Conservation (phyloP, 2,113 vertebrate species). For the Stercorarius parasiticus region DNA sequence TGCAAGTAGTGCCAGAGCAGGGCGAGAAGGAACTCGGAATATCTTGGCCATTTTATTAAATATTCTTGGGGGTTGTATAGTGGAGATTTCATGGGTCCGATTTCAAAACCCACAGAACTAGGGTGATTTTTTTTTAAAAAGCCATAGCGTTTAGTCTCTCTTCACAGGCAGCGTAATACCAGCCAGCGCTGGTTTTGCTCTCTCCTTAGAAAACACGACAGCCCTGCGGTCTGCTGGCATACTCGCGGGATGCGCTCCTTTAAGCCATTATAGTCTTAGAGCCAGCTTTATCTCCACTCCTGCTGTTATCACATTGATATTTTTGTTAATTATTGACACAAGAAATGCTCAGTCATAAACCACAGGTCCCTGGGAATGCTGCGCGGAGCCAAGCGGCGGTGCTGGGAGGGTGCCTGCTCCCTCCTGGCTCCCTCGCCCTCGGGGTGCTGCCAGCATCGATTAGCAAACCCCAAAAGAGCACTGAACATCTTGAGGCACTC, state of each 20-base stretch:
- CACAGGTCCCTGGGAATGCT: background rate
- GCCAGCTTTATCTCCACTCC: slow-evolving; percentile 8
- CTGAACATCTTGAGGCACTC: background rate
- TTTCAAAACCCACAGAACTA: background rate
- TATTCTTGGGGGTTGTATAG: background rate
- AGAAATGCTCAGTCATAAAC: slow-evolving; percentile 15
- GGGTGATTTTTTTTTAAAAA: background rate
- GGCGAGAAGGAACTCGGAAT: background rate
- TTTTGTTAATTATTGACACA: slow-evolving; percentile 59
- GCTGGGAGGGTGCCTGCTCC: background rate
- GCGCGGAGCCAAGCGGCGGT: background rate
- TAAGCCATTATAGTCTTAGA: background rate
- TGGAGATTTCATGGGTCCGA: background rate
- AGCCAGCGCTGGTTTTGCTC: background rate
- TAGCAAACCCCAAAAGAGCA: background rate
- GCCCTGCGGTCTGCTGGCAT: background rate
- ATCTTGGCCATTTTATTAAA: background rate
- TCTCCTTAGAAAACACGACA: background rate
- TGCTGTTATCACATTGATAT: slow-evolving; percentile 40
- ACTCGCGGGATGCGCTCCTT: background rate
- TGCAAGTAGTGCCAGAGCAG: background rate
- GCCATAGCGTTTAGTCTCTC: background rate
- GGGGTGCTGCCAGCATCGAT: slow-evolving; percentile 23
- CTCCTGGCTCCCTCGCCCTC: background rate
- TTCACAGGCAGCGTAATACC: background rate